A percentile compares a stretch with the other conserved stretches of the same genome.
phyloP scores from a whole-genome alignment of 2,888 invertebrate genomes.

The Zaprionus bogoriensis region DNA sequence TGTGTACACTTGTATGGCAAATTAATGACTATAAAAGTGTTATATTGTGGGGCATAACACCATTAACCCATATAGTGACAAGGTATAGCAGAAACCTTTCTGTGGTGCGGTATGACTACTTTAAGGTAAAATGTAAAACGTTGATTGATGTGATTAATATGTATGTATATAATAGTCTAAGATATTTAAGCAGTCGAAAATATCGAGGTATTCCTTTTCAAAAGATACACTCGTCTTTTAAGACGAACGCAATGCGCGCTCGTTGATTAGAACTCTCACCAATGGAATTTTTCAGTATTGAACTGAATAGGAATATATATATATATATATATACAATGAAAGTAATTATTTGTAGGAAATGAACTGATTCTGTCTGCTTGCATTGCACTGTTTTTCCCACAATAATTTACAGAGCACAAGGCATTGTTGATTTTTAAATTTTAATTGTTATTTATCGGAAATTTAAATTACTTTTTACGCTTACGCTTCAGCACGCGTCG shows the following conservation, averaged over 20 bases:
- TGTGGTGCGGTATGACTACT: background rate
- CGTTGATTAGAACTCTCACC: background rate
- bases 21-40: slow-evolving; percentile 9
- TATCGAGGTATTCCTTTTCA: no score
- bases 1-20: background rate
- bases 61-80: background rate
- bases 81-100: background rate
- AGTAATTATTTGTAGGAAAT: background rate
- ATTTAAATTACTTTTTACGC: background rate
- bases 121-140: no score
- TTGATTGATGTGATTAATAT: no score
- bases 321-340: background rate
- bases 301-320: background rate
- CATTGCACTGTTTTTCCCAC: background rate
- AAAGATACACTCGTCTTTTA: no score
- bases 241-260: background rate
- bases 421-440: background rate
- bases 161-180: no score
- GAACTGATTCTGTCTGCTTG: background rate
- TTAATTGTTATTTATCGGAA: background rate
- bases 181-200: no score
- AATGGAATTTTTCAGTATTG: background rate
- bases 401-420: background rate
- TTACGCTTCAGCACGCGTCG: background rate
- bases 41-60: slow-evolving; percentile 1